Evolutionary conservation across 2,888 invertebrate species (phyloP), one percentile per base, ranked within the genome.

Genomic region (Frankliniella intonsa): DNA sequence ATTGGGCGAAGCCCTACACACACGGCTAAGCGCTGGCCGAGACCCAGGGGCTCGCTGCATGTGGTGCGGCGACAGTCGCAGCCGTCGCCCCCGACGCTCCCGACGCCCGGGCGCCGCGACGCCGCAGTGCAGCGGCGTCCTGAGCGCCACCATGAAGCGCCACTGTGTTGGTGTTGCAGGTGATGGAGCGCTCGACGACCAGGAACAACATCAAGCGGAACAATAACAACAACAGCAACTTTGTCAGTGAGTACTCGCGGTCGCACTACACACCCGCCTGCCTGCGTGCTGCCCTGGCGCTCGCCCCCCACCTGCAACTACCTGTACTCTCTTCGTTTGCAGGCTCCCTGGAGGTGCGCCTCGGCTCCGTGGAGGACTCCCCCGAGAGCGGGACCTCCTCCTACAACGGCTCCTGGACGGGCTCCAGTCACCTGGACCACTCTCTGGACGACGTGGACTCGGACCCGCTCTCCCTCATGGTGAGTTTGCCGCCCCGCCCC

Each of bases 201-300:
- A 76, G 10, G 22, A 76, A 25, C 22, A 76, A 76, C 69, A 76
- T 25, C 7, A 76, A 76, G 69, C 9, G 25, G 69, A 76, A 25
- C 14, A 55, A 55, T 19, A 55, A 55, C 69, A 69, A 69, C 25
- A 76, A 76, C 25, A 76, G 22, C 69, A 76, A 76, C 25, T 76
- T 76, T 12, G 69, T 76, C 69, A 76, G 69, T 76, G 69, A 76
- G 69, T 76, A 76, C 25, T n/a, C 69, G n/a, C n/a, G 65, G 65
- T 65, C 11, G 69, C 9, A 22, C 22, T 0, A 22, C 69, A 22
- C 69, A 22, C 8, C 11, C 19, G 22, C n/a, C 19, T 65, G 14
- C 5, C 19, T 19, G 65, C n/a, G 55, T 12, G 55, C 55, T 7
- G 5, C 69, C 3, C 9, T 19, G 65, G 22, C 69, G 38, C 38